phyloP scores from a whole-genome alignment of 2,113 vertebrate species.

The Silurus glanis region DNA sequence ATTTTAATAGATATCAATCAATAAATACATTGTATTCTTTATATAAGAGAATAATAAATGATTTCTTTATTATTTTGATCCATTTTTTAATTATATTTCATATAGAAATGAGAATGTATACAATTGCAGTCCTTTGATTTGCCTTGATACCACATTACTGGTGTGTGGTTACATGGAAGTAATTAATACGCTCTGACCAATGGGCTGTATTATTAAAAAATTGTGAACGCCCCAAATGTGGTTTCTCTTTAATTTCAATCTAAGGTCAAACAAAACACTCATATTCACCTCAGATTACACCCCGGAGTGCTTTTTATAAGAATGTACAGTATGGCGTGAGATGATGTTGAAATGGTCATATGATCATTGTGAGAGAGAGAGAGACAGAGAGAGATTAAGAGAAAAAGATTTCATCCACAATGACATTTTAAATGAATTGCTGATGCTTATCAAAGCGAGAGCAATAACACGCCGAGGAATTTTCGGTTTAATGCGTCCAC shows the following conservation, averaged over 20 bases:
- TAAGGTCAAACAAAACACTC: neutral
- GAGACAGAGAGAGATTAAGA: neutral
- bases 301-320: neutral
- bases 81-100: neutral
- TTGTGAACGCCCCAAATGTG: neutral
- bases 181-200: neutral
- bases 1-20: no score
- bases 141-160: neutral
- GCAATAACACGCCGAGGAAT: neutral
- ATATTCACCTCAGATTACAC: neutral
- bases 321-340: constrained; percentile 29
- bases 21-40: no score
- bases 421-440: constrained; percentile 11
- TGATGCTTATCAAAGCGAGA: constrained; percentile 11
- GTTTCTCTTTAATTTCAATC: neutral
- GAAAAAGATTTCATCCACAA: constrained; percentile 1
- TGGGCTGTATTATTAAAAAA: neutral
- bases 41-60: no score
- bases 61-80: neutral
- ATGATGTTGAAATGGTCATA: constrained; percentile 63
- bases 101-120: neutral
- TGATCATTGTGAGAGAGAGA: constrained; percentile 53
- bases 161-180: neutral
- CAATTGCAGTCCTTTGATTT: neutral
- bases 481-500: constrained; percentile 13